Percentiles rank a stretch among this genome's conserved stretches.
phyloP scores from a whole-genome alignment of 2,113 vertebrate species.

The Notarius lentiginosus region DNA sequence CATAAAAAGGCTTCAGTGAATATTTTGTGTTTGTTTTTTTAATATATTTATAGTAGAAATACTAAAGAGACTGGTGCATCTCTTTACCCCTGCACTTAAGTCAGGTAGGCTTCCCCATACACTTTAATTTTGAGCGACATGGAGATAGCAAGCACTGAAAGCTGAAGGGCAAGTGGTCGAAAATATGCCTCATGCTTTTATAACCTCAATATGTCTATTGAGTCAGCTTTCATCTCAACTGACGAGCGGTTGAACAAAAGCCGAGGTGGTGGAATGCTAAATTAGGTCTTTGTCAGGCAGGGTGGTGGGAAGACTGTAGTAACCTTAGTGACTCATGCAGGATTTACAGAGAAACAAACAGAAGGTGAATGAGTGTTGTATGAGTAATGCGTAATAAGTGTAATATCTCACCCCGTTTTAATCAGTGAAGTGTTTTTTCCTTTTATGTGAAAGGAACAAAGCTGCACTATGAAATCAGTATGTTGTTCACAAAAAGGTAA shows the following conservation, averaged over 20 bases:
- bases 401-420: not conserved
- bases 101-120: conserved; percentile 16
- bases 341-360: conserved; percentile 30
- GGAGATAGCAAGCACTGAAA: not conserved
- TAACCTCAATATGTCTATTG: conserved; percentile 29
- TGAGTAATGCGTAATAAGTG: conserved; percentile 7
- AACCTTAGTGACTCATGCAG: conserved; percentile 44
- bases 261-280: conserved; percentile 25
- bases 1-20: not conserved
- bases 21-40: not conserved
- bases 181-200: conserved; percentile 14
- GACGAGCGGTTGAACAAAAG: not conserved
- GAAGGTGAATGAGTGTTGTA: conserved; percentile 21
- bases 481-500: not conserved
- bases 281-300: conserved; percentile 29
- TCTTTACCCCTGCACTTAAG: conserved; percentile 10
- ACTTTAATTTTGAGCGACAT: conserved; percentile 25
- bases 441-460: not conserved
- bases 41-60: not conserved
- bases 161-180: not conserved
- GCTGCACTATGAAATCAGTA: not conserved
- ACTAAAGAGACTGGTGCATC: not conserved
- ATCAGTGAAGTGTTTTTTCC: not conserved
- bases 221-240: conserved; percentile 37
- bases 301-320: conserved; percentile 8